These are phyloP conservation scores for Solen grandis DNA, from an alignment of 1,140 invertebrate genomes.

Conservation along the genomic window DNA sequence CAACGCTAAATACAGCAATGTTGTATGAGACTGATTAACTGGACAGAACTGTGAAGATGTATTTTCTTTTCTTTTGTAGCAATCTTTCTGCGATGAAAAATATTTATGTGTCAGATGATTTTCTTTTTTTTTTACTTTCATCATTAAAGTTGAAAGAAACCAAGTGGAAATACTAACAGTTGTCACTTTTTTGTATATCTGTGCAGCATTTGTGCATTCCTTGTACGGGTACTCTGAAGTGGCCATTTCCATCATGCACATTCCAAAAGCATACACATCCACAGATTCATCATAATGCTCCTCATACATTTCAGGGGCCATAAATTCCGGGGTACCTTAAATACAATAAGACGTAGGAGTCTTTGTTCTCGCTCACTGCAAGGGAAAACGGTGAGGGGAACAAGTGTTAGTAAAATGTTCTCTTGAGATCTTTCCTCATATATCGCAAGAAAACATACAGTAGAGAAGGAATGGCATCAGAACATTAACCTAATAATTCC, in stretches of 20 bases:
- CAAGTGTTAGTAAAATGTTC: constrained; percentile 62
- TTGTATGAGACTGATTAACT: not conserved
- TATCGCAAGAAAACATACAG: constrained; percentile 37
- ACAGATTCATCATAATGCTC: constrained; percentile 99
- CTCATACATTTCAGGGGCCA: constrained; percentile 99
- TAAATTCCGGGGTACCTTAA: constrained; percentile 97
- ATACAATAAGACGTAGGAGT: constrained; percentile 74
- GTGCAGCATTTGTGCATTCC: constrained; percentile 98
- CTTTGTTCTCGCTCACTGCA: constrained; percentile 69
- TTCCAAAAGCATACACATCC: constrained; percentile 99
- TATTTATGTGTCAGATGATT: not conserved
- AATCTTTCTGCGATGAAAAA: not conserved
- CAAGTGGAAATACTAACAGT: constrained; percentile 88
- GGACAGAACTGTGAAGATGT: not conserved
- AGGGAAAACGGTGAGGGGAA: constrained; percentile 69
- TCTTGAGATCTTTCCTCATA: constrained; percentile 1
- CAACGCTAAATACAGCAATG: not conserved
- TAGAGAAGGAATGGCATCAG: too few relatives aligned
- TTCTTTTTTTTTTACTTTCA: not conserved
- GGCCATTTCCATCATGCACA: constrained; percentile 99
- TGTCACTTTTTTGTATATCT: constrained; percentile 99
- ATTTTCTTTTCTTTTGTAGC: not conserved
- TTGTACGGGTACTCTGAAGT: constrained; percentile 99
- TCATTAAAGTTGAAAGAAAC: too few relatives aligned
- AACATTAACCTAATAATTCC: too few relatives aligned